phyloP scores from a whole-genome alignment of 2,888 invertebrate species.

The Gastrophysa polygoni region DNA sequence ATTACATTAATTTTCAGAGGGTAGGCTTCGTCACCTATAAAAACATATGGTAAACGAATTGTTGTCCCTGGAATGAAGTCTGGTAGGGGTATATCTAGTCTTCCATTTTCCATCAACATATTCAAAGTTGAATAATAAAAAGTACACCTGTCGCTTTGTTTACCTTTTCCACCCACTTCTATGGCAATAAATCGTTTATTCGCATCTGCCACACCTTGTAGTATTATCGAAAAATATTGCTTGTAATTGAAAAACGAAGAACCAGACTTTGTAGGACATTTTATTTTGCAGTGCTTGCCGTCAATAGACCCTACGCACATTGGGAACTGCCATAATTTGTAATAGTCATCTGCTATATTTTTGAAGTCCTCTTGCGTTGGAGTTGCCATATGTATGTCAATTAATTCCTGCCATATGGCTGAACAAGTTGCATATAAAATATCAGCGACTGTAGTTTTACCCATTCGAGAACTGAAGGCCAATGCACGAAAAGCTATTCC shows the following conservation, averaged over 20 bases:
- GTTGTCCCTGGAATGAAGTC: not conserved
- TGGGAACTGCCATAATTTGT: too few species aligned
- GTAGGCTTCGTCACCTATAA: slow-evolving; percentile 15
- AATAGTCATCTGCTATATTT: too few species aligned
- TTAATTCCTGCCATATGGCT: too few species aligned
- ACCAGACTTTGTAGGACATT: too few species aligned
- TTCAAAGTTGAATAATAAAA: slow-evolving; percentile 4
- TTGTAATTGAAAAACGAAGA: not conserved
- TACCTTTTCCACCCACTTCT: slow-evolving; percentile 18
- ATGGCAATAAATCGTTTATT: slow-evolving; percentile 10
- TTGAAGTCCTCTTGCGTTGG: too few species aligned
- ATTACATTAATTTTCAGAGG: not conserved
- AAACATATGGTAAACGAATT: slow-evolving; percentile 1
- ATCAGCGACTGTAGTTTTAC: too few species aligned
- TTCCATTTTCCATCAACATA: not conserved
- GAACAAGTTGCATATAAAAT: too few species aligned
- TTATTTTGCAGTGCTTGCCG: too few species aligned
- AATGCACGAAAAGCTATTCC: too few species aligned
- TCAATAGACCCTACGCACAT: too few species aligned
- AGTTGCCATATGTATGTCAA: too few species aligned
- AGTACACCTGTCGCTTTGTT: slow-evolving; percentile 2
- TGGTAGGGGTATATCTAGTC: not conserved
- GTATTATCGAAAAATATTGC: slow-evolving; percentile 11
- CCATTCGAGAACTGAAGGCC: too few species aligned
- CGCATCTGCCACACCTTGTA: slow-evolving; percentile 13